A percentile compares a stretch with the other conserved stretches of the same genome.
These are phyloP conservation scores for Platysteira castanea DNA, from an alignment of 2,113 vertebrate genomes.

Conservation along the genomic window DNA sequence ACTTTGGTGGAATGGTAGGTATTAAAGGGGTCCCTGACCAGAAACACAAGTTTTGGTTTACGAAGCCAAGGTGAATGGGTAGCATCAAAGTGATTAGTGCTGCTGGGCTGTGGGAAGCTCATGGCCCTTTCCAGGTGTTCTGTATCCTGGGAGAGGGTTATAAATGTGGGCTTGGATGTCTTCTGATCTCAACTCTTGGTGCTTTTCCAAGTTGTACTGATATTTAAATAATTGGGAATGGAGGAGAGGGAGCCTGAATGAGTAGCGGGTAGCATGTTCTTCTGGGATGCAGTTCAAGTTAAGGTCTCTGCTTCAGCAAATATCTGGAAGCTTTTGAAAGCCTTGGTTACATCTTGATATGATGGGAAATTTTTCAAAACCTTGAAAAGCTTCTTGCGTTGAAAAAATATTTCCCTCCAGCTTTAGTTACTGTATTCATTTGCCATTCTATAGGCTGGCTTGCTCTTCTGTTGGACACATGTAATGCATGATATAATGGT, in stretches of 20 bases:
- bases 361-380: slow-evolving; percentile 11
- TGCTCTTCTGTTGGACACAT: background rate
- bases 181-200: background rate
- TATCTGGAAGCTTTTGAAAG: slow-evolving; percentile 37
- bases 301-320: background rate
- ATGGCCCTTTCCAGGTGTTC: background rate
- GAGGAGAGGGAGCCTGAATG: background rate
- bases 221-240: background rate
- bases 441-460: background rate
- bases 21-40: background rate
- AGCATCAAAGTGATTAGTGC: background rate
- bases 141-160: background rate
- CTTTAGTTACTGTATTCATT: background rate
- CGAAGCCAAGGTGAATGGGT: background rate
- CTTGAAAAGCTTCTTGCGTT: background rate
- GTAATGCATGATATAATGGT: background rate
- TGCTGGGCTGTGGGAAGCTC: background rate
- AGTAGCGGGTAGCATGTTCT: background rate
- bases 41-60: background rate
- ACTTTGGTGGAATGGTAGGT: background rate
- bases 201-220: background rate
- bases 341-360: slow-evolving; percentile 9
- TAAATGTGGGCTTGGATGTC: background rate
- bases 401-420: slow-evolving; percentile 3
- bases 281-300: slow-evolving; percentile 10